Percentiles rank a stretch among this genome's conserved stretches.
These are phyloP conservation scores for Capromys pilorides DNA, from an alignment of 2,797 vertebrate species.

Conservation along the genomic window DNA sequence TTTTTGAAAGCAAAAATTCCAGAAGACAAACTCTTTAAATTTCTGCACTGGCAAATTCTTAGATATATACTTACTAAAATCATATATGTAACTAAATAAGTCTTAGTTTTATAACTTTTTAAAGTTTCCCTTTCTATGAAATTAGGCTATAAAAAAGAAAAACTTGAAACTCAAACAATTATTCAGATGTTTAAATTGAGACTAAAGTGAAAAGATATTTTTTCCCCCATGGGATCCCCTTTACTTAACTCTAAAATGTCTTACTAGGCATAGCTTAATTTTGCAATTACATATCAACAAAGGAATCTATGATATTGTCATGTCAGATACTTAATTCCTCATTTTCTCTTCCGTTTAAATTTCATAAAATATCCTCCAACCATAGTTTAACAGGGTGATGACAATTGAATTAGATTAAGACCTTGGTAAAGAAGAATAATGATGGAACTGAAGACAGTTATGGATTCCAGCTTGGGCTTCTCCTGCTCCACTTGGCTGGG, in stretches of 20 bases:
- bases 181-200: background rate
- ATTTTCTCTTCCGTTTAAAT: constrained; percentile 73
- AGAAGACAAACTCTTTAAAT: constrained; percentile 19
- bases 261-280: constrained; percentile 61
- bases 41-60: background rate
- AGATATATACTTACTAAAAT: background rate
- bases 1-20: constrained; percentile 28
- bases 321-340: constrained; percentile 73
- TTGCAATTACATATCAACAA: constrained; percentile 74
- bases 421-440: constrained; percentile 63
- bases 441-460: constrained; percentile 65
- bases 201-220: background rate
- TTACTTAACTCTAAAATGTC: constrained; percentile 35
- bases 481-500: constrained; percentile 48
- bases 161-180: constrained; percentile 4
- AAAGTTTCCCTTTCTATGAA: background rate
- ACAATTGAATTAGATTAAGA: constrained; percentile 83
- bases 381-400: constrained; percentile 77
- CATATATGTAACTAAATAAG: background rate
- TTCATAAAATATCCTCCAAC: constrained; percentile 76
- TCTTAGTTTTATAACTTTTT: constrained; percentile 12
- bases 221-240: background rate
- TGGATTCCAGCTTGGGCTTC: constrained; percentile 62
- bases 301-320: constrained; percentile 63
- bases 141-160: background rate